phyloP scores from a whole-genome alignment of 2,113 vertebrate species.

The Nothoprocta perdicaria region DNA sequence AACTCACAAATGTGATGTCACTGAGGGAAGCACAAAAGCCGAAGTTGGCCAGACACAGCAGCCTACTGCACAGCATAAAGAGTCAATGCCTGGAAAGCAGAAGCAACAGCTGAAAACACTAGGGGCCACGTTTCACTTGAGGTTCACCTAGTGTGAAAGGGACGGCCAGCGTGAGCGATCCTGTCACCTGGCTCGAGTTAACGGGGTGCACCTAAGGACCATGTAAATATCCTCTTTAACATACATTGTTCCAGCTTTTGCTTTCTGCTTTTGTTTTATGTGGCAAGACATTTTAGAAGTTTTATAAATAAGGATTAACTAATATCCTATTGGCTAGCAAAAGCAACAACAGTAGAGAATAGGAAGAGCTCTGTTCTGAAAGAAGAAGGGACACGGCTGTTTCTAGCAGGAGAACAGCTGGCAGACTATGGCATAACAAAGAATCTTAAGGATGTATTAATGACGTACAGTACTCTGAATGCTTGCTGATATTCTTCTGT shows the following conservation, averaged over 20 bases:
- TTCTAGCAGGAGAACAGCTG: background rate
- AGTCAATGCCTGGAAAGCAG: background rate
- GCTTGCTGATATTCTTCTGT: background rate
- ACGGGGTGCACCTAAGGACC: background rate
- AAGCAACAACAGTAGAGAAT: background rate
- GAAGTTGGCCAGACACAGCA: background rate
- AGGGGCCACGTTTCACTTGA: background rate
- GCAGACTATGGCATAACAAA: rapidly evolving
- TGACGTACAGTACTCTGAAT: background rate
- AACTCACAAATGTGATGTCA: background rate
- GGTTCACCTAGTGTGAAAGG: background rate
- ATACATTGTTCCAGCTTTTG: background rate
- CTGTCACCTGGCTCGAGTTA: background rate
- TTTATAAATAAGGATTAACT: background rate
- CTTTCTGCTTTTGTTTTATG: background rate
- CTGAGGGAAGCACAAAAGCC: background rate
- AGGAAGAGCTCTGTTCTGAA: background rate
- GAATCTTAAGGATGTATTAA: background rate
- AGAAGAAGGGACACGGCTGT: background rate
- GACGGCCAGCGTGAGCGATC: too few species aligned
- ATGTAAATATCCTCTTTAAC: background rate
- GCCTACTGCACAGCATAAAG: background rate
- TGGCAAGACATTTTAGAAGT: background rate
- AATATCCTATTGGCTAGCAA: background rate
- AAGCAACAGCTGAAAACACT: background rate